These are phyloP conservation scores for Triplophysa dalaica DNA, from an alignment of 2,113 vertebrate species.

Conservation along the genomic window DNA sequence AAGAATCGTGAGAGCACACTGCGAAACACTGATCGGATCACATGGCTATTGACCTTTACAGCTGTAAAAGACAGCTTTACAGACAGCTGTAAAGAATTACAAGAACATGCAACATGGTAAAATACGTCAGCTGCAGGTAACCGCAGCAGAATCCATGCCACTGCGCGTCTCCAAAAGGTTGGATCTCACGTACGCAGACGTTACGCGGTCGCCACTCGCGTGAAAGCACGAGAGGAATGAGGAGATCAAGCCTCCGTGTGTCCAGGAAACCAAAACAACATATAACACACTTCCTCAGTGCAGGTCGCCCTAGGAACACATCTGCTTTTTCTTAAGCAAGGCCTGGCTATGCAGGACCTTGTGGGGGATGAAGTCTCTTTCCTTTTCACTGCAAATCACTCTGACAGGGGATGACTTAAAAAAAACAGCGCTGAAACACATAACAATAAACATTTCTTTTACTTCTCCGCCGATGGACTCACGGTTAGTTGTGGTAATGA, in stretches of 20 bases:
- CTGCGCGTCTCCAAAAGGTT: constrained; percentile 7
- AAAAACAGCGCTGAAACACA: constrained; percentile 10
- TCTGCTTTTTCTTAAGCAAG: constrained; percentile 60
- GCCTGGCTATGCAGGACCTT: constrained; percentile 27
- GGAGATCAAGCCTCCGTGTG: constrained; percentile 41
- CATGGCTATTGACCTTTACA: constrained; percentile 6
- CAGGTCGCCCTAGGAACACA: constrained; percentile 47
- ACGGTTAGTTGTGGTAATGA: too few relatives aligned
- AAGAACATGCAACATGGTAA: not conserved
- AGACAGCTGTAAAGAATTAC: constrained; percentile 17
- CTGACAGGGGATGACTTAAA: constrained; percentile 43
- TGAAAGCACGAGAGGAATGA: constrained; percentile 45
- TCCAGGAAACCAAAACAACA: constrained; percentile 56
- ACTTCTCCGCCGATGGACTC: constrained; percentile 10
- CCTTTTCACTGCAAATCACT: constrained; percentile 40
- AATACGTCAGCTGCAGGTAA: constrained; percentile 6
- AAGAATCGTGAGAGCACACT: not conserved
- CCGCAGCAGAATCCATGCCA: not conserved
- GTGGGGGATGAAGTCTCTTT: constrained; percentile 34
- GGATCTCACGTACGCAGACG: constrained; percentile 31
- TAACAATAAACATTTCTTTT: constrained; percentile 34
- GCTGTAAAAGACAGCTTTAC: not conserved
- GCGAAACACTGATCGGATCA: not conserved
- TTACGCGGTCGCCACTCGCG: constrained; percentile 9
- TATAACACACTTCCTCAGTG: constrained; percentile 39